A percentile compares a stretch with the other conserved stretches of the same genome.
Conservation (phyloP, 2,888 invertebrate species). For the Sipha maydis region DNA sequence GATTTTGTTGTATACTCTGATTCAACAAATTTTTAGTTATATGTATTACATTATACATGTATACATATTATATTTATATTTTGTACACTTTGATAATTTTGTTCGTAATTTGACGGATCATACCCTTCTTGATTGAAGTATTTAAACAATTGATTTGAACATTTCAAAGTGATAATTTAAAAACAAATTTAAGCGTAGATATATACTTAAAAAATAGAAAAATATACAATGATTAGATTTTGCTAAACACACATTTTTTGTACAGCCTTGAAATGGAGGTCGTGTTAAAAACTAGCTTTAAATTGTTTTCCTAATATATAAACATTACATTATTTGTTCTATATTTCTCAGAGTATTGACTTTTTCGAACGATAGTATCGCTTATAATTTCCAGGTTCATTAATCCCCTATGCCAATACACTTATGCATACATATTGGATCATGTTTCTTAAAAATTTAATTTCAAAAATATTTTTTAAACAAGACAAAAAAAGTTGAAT, state of each 20-base stretch:
- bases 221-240: too few relatives aligned
- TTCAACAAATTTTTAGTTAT: neutral
- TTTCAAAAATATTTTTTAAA: neutral
- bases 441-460: neutral
- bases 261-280: neutral
- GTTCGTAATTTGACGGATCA: too few relatives aligned
- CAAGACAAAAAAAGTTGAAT: neutral
- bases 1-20: slow-evolving; percentile 29
- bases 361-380: neutral
- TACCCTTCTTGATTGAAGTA: too few relatives aligned
- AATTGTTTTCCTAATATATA: neutral
- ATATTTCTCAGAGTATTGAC: slow-evolving; percentile 32
- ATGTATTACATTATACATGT: neutral
- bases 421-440: neutral
- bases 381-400: slow-evolving; percentile 13
- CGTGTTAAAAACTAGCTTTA: neutral
- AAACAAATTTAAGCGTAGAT: too few relatives aligned
- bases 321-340: neutral
- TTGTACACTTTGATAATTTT: too few relatives aligned
- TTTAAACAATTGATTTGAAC: too few relatives aligned
- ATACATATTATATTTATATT: too few relatives aligned
- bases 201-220: too few relatives aligned
- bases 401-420: neutral
- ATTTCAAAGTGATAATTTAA: too few relatives aligned
- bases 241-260: too few relatives aligned